Evolutionary conservation across 2,888 invertebrate species (phyloP).

Genomic region (Lydus trimaculatus): DNA sequence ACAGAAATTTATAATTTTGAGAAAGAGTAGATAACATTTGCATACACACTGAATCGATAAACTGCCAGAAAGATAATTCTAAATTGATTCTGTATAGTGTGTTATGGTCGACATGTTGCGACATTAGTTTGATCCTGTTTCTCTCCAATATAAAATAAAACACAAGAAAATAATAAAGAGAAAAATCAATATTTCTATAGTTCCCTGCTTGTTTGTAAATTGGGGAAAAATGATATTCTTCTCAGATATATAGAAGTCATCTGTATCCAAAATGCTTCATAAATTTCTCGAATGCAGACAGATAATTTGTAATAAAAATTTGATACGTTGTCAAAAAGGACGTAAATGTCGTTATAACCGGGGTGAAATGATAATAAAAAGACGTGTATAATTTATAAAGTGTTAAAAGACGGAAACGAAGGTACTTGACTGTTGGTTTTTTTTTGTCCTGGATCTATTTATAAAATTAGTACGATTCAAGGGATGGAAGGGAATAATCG

Average conservation of each 20-base stretch:
- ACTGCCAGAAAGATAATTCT: not conserved
- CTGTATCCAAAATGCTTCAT: constrained; percentile 2
- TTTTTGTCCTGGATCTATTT: constrained; percentile 10
- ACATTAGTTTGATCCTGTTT: not conserved
- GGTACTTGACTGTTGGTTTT: not conserved
- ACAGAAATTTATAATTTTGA: not conserved
- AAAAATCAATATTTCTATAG: not conserved
- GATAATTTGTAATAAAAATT: not conserved
- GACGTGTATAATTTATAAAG: not conserved
- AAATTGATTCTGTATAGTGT: too few relatives aligned
- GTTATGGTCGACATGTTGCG: not conserved
- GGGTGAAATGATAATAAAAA: constrained; percentile 1
- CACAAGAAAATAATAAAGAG: not conserved
- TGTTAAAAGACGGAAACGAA: not conserved
- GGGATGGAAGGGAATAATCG: not conserved
- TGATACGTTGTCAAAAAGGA: not conserved
- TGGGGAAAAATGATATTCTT: too few relatives aligned
- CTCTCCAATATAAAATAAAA: too few relatives aligned
- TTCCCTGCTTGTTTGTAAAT: not conserved
- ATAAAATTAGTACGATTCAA: not conserved
- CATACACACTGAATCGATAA: not conserved
- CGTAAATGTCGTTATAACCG: not conserved
- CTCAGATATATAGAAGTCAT: not conserved
- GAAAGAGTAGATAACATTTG: too few relatives aligned
- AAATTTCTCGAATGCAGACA: not conserved